These are phyloP conservation scores for Candidula unifasciata DNA, from an alignment of 2,888 invertebrate species.

Conservation along the genomic window DNA sequence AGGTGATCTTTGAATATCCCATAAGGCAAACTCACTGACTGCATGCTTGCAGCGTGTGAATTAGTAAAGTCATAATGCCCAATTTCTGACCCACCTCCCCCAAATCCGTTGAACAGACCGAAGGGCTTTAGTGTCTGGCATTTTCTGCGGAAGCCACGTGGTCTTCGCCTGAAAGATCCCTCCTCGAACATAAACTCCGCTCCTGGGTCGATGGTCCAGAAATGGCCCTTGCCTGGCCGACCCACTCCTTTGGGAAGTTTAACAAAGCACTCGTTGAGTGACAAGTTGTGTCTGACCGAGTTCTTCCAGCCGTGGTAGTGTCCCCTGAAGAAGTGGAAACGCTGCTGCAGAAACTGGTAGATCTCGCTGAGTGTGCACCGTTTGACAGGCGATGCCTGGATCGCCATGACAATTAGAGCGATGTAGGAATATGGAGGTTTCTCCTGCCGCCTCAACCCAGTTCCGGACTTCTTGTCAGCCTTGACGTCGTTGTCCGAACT, in stretches of 20 bases:
- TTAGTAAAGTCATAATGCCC: constrained; percentile 71
- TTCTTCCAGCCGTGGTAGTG: constrained; percentile 98
- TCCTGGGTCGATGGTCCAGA: constrained; percentile 98
- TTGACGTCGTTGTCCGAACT: constrained; percentile 54
- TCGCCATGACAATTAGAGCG: constrained; percentile 96
- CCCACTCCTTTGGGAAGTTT: constrained; percentile 95
- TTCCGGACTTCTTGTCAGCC: constrained; percentile 63
- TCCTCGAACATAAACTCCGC: constrained; percentile 99
- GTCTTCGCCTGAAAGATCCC: constrained; percentile 93
- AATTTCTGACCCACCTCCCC: constrained; percentile 63
- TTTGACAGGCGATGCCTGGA: constrained; percentile 93
- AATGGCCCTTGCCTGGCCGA: constrained; percentile 96
- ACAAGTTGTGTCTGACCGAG: constrained; percentile 96
- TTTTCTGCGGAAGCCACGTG: constrained; percentile 94
- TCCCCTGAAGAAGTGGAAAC: constrained; percentile 96
- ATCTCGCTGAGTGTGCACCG: constrained; percentile 95
- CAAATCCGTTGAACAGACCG: constrained; percentile 73
- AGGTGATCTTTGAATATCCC: constrained; percentile 63
- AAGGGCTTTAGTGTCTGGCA: constrained; percentile 88
- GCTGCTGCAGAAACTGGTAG: constrained; percentile 93
- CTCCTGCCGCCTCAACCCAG: constrained; percentile 86
- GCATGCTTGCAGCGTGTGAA: constrained; percentile 65
- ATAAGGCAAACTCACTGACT: constrained; percentile 68
- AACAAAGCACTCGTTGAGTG: constrained; percentile 97
- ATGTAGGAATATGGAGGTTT: constrained; percentile 98